These are phyloP conservation scores for Venusia cambrica DNA, from an alignment of 2,888 invertebrate species.

Conservation along the genomic window DNA sequence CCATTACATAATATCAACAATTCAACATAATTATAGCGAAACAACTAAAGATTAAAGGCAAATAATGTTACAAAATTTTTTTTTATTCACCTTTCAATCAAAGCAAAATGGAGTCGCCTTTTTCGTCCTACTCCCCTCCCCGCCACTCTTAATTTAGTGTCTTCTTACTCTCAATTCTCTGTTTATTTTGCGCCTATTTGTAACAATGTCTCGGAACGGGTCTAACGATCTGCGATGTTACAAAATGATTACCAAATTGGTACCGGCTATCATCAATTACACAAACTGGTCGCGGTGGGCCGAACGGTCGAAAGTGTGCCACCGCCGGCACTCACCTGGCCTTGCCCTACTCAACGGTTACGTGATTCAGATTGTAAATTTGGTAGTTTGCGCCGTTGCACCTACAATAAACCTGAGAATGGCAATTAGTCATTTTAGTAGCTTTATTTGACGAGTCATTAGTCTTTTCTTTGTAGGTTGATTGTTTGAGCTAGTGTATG, in stretches of 20 bases:
- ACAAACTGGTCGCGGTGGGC: slow-evolving; percentile 39
- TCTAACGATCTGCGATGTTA: slow-evolving; percentile 36
- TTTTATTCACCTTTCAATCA: too few relatives aligned
- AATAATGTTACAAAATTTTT: too few relatives aligned
- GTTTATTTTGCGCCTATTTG: slow-evolving; percentile 11
- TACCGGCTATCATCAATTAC: slow-evolving; percentile 36
- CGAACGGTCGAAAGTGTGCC: slow-evolving; percentile 63
- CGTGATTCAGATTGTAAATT: slow-evolving; percentile 24
- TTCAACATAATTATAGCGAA: too few relatives aligned
- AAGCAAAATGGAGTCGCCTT: too few relatives aligned
- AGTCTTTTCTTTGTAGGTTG: background rate
- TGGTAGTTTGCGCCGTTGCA: slow-evolving; percentile 17
- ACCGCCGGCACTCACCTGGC: slow-evolving; percentile 48
- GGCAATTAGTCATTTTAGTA: slow-evolving; percentile 15
- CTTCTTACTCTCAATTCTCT: too few relatives aligned
- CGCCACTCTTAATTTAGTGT: too few relatives aligned
- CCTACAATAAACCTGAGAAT: slow-evolving; percentile 14
- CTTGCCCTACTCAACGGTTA: slow-evolving; percentile 49
- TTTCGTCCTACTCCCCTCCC: too few relatives aligned
- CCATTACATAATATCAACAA: too few relatives aligned
- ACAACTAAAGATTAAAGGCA: too few relatives aligned
- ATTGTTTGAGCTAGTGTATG: too few relatives aligned
- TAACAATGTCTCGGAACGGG: slow-evolving; percentile 12
- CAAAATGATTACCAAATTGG: slow-evolving; percentile 34
- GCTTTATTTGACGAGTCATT: slow-evolving; percentile 12